phyloP scores from a whole-genome alignment of 1,140 invertebrate species.

The Bombus sylvicola region DNA sequence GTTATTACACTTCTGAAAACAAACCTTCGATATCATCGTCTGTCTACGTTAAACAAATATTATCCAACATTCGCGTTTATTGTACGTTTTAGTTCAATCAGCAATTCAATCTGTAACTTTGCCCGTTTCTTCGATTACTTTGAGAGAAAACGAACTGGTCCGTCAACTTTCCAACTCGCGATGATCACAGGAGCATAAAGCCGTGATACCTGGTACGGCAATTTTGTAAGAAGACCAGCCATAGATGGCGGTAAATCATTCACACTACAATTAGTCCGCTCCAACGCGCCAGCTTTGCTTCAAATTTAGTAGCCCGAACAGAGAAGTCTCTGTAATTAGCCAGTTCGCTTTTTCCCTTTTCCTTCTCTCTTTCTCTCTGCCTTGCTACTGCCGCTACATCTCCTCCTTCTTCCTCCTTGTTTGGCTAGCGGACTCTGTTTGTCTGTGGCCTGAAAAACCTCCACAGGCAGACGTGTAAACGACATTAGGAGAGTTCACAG shows the following conservation, averaged over 20 bases:
- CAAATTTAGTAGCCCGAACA: constrained; percentile 38
- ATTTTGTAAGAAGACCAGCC: neutral
- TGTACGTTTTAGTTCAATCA: neutral
- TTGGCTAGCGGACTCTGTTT: neutral
- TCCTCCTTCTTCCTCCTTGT: neutral
- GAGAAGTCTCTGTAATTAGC: constrained; percentile 48
- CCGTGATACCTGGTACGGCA: neutral
- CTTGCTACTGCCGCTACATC: neutral
- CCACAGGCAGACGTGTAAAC: constrained; percentile 29
- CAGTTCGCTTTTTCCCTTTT: constrained; percentile 18
- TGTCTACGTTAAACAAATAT: neutral
- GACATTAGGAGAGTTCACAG: constrained; percentile 40
- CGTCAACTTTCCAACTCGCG: neutral
- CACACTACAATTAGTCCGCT: constrained; percentile 10
- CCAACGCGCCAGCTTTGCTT: constrained; percentile 29
- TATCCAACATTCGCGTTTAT: neutral
- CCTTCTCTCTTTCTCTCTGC: too few species aligned
- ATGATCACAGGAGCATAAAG: constrained; percentile 15
- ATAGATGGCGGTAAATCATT: constrained; percentile 2
- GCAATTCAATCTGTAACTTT: neutral
- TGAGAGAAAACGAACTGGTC: neutral
- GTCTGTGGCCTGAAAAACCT: constrained; percentile 25
- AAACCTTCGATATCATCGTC: neutral
- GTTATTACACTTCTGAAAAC: neutral
- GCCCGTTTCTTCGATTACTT: neutral